Conservation (phyloP, 2,797 vertebrate genomes). For the Pristis pectinata region DNA sequence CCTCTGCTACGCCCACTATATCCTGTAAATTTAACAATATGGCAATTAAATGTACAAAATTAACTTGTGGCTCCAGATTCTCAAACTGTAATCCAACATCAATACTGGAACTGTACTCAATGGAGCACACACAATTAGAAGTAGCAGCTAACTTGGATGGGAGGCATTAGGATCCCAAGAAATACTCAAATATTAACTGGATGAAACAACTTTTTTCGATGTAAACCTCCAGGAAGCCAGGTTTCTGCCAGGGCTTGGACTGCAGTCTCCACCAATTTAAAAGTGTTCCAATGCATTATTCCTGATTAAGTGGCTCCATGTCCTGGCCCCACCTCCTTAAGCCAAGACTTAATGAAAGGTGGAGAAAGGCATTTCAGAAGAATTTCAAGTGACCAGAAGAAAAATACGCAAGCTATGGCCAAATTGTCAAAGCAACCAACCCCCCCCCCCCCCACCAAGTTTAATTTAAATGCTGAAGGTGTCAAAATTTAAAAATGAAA, state of each 20-base stretch:
- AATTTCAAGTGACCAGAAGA: background rate
- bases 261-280: background rate
- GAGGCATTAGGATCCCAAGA: background rate
- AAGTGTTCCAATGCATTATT: background rate
- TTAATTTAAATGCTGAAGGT: background rate
- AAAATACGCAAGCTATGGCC: background rate
- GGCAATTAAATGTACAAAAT: background rate
- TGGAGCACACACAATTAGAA: background rate
- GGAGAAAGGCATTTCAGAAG: background rate
- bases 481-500: no score
- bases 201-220: background rate
- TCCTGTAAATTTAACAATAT: constrained; percentile 52
- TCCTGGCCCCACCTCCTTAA: background rate
- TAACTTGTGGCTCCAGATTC: background rate
- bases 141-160: background rate
- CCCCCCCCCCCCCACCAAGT: no score
- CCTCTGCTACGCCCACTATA: constrained; percentile 80
- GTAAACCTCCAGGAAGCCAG: background rate
- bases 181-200: background rate
- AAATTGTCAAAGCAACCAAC: background rate
- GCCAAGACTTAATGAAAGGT: background rate
- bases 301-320: background rate
- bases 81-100: background rate
- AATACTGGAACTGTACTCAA: background rate
- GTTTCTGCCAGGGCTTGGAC: background rate